Base-by-base conservation (phyloP, 2,888 invertebrate species). In the Chesias legatella region DNA sequence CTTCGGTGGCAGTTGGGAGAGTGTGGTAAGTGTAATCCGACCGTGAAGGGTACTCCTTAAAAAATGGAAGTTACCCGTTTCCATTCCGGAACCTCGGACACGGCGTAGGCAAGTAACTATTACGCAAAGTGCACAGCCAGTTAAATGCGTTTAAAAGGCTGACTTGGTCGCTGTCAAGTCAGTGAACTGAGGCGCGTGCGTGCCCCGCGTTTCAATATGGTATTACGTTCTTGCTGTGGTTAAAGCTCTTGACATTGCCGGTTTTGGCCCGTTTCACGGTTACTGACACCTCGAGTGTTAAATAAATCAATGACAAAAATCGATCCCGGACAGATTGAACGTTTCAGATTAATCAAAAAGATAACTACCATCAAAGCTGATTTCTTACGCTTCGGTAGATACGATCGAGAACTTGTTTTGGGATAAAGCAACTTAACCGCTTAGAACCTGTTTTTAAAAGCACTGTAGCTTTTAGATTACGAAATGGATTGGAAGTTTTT, bases 1-100 rank as follows among this genome's bases (percentile, higher is more conserved):
- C 48, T 48, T 86, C 51, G 85, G 88, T 48, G 83, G 82, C 63
- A 88, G 88, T 71, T 86, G 84, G 88, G 88, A 88, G 64, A 88
- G 86, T 60, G 84, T 88, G 76, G 86, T 88, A 72, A 80, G 88
- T 83, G 51, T 24, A 33, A 46, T 44, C 30, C 48, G 52, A 45
- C 41, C 38, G 42, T 39, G 32, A 33, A 43, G 42, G 29, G 10
- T 48, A 37, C 41, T 45, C 44, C 48, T n/a, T 38, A 48, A 32
- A 38, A 46, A 54, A 31, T 48, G 34, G 34, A 39, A 34, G 35
- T 39, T 44, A 48, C 46, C 44, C 63, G 59, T 62, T 63, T 53
- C 44, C 57, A 60, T 78, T 72, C 71, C 65, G 65, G 68, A 65
- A 71, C 55, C 56, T 28, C 43, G 44, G 42, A 23, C 30, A 17